Evolutionary conservation across 2,888 invertebrate species (phyloP), one percentile per base, ranked within the genome.

Genomic region (Bedellia somnulentella): DNA sequence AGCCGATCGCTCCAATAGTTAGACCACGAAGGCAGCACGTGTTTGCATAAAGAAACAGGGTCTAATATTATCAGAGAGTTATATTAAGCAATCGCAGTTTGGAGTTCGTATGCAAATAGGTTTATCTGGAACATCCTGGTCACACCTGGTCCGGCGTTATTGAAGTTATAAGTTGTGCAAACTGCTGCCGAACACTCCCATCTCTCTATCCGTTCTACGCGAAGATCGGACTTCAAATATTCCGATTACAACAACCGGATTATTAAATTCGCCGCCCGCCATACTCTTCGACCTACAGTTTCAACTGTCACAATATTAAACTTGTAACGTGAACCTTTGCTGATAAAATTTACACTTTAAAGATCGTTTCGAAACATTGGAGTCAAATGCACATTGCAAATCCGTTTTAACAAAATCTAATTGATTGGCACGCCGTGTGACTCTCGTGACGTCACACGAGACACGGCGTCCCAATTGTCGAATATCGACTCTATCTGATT

Each of bases 131-230:
- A 42, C 54, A 50, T 43, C 45, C 52, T n/a, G 58, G 57, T 53
- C 62, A 53, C 73, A 73, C 71, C 75, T 73, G 73, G 57, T 45
- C 57, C 57, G 43, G 43, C 54, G 56, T 68, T 73, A 73, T 73
- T 75, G 71, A 60, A 63, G 64, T 68, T 73, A 68, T 73, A 75
- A 73, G 64, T 73, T 73, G 58, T 57, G 60, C 67, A 60, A 67
- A 70, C 60, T 63, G 57, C 47, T 49, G 42, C 45, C 41, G 42
- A 39, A 43, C 26, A 22, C 17, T 5, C 30, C 30, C 17, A 5
- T 12, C 24, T 6, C 9, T 27, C 13, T n/a, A n/a, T n/a, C n/a
- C n/a, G n/a, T n/a, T n/a, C n/a, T n/a, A n/a, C n/a, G n/a, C n/a
- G n/a, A n/a, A n/a, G n/a, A n/a, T n/a, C n/a, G n/a, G n/a, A n/a